Conservation (phyloP, 2,888 invertebrate species). For the Cloeon dipterum region DNA sequence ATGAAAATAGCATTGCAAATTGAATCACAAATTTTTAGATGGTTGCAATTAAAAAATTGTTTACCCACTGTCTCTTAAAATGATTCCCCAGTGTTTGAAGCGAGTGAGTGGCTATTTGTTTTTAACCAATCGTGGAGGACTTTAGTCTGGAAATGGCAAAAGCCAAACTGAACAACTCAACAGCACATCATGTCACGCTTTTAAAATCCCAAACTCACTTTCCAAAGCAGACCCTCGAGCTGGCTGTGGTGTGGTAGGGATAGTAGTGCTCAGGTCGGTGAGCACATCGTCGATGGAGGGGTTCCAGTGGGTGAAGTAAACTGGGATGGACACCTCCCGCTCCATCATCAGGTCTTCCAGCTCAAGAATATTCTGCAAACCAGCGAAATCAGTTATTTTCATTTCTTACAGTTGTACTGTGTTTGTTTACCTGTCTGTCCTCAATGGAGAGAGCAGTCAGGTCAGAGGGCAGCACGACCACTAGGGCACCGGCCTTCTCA, state of each 20-base stretch:
- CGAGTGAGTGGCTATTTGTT: too few species aligned
- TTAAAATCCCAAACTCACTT: slow-evolving; percentile 17
- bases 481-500: slow-evolving; percentile 59
- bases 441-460: slow-evolving; percentile 35
- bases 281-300: slow-evolving; percentile 50
- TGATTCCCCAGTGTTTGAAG: too few species aligned
- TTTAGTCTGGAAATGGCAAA: too few species aligned
- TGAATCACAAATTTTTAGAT: neutral
- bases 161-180: too few species aligned
- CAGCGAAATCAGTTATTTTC: too few species aligned
- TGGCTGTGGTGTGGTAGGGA: slow-evolving; percentile 40
- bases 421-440: slow-evolving; percentile 45
- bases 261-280: slow-evolving; percentile 43
- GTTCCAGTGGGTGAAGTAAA: slow-evolving; percentile 66
- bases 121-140: too few species aligned
- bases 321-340: slow-evolving; percentile 60
- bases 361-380: slow-evolving; percentile 42
- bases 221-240: slow-evolving; percentile 48
- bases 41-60: too few species aligned
- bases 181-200: too few species aligned
- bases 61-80: too few species aligned
- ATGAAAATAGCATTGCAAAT: neutral
- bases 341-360: slow-evolving; percentile 59
- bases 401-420: too few species aligned
- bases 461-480: slow-evolving; percentile 62